Evolutionary conservation across 2,888 invertebrate genomes (phyloP).

Genomic region (Eupithecia pulchellata): DNA sequence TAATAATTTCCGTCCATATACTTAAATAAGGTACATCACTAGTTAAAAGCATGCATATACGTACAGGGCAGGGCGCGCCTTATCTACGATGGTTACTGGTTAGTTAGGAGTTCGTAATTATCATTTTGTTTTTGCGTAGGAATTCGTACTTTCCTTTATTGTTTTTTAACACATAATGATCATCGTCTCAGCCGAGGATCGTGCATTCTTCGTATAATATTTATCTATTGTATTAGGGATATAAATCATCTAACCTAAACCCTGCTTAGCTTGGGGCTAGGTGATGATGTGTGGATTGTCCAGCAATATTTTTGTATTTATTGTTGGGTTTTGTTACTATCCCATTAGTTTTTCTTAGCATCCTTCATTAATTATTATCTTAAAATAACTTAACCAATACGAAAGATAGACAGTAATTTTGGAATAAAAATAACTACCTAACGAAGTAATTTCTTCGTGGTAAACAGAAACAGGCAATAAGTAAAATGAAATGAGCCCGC

Average conservation of each 20-base stretch:
- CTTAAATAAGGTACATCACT: constrained; percentile 14
- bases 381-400: not conserved
- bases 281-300: too few species aligned
- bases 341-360: not conserved
- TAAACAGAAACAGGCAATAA: constrained; percentile 63
- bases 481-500: constrained; percentile 74
- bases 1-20: not conserved
- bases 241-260: too few species aligned
- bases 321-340: not conserved
- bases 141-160: not conserved
- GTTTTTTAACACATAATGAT: not conserved
- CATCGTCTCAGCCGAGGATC: not conserved
- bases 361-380: not conserved
- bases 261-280: too few species aligned
- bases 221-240: too few species aligned
- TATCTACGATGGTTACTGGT: constrained; percentile 75
- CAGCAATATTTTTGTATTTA: too few species aligned
- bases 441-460: constrained; percentile 32
- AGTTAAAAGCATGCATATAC: constrained; percentile 42
- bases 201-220: too few species aligned
- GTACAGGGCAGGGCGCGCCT: constrained; percentile 73
- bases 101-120: constrained; percentile 71
- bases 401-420: too few species aligned
- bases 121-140: constrained; percentile 16
- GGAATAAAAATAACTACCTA: not conserved